Evolutionary conservation across 2,888 invertebrate genomes (phyloP).

Genomic region (Dryobotodes eremita): DNA sequence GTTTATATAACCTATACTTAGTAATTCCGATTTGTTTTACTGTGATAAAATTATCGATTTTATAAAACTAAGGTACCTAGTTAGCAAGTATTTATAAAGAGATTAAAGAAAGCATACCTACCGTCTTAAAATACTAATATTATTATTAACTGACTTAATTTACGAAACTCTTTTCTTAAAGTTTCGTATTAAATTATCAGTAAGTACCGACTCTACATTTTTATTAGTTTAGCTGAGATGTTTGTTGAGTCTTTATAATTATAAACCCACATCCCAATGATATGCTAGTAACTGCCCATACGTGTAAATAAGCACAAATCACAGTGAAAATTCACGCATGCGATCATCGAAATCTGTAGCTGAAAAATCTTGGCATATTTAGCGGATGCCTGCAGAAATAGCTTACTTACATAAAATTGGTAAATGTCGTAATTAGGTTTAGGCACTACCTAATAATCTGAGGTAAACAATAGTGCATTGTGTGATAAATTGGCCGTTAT

Average conservation of each 20-base stretch:
- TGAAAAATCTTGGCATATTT: slow-evolving; percentile 11
- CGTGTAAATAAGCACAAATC: neutral
- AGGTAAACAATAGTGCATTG: slow-evolving; percentile 85
- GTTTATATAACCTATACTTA: neutral
- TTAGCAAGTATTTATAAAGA: slow-evolving; percentile 1
- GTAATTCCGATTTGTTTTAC: neutral
- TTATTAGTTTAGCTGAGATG: neutral
- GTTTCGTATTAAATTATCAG: neutral
- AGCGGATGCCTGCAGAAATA: slow-evolving; percentile 18
- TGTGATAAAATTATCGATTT: neutral
- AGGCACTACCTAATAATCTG: slow-evolving; percentile 68
- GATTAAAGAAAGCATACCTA: neutral
- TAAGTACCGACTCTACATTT: slow-evolving; percentile 3
- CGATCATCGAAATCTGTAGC: neutral
- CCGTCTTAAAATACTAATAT: neutral
- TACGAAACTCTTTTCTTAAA: no score
- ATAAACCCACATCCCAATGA: neutral
- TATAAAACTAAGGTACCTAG: neutral
- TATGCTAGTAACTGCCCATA: neutral
- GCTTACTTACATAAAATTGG: neutral
- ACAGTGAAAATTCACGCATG: neutral
- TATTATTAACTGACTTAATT: no score
- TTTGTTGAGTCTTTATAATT: neutral
- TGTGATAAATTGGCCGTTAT: slow-evolving; percentile 78
- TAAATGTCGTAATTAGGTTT: slow-evolving; percentile 63